phyloP scores from a whole-genome alignment of 2,888 invertebrate genomes.

The Euclidia mi region DNA sequence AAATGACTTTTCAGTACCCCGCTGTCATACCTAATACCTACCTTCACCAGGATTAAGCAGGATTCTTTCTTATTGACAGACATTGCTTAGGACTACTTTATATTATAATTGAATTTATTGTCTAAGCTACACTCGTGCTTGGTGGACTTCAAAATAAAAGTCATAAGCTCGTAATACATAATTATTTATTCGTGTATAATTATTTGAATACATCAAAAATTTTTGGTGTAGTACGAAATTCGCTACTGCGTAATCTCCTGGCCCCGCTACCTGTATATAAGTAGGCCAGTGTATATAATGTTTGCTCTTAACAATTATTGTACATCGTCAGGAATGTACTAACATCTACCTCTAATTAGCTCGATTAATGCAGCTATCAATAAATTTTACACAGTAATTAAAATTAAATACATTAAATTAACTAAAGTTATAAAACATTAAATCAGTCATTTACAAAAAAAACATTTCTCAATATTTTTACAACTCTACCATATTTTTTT shows the following conservation, averaged over 20 bases:
- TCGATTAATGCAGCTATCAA: constrained; percentile 60
- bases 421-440: constrained; percentile 73
- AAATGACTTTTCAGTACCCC: no score
- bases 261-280: constrained; percentile 66
- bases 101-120: no score
- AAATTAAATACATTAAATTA: constrained; percentile 81
- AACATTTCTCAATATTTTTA: constrained; percentile 67
- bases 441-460: constrained; percentile 84
- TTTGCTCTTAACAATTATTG: constrained; percentile 74
- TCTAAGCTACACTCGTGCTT: neutral
- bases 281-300: constrained; percentile 72
- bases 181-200: constrained; percentile 85
- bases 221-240: constrained; percentile 87
- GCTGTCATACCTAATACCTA: no score
- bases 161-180: constrained; percentile 69
- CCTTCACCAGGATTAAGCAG: no score
- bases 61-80: no score
- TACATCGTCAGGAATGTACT: constrained; percentile 88
- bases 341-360: constrained; percentile 77
- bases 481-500: constrained; percentile 57
- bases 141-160: constrained; percentile 56
- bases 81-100: no score
- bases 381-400: constrained; percentile 68
- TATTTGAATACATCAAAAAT: constrained; percentile 85
- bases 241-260: constrained; percentile 73